Evolutionary conservation across 2,888 invertebrate genomes (phyloP), one percentile per base, ranked within the genome.

Genomic region (Drosophila imparisetae): DNA sequence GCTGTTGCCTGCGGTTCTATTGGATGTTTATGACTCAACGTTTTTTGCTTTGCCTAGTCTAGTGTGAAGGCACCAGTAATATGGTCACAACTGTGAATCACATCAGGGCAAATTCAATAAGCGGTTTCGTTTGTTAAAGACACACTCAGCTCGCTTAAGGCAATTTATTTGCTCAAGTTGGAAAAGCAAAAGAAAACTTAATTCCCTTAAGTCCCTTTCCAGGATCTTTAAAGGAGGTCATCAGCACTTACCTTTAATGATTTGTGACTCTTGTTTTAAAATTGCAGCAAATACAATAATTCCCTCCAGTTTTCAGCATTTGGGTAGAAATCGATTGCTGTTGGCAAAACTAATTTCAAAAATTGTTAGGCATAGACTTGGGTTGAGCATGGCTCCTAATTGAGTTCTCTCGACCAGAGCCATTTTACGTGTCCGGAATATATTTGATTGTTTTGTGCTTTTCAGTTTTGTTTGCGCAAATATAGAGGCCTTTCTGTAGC

Each of bases 1-100:
- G 45, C 21, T 24, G 45, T 24, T 8, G 45, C 45, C 45, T 45
- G 45, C 45, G 45, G 45, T 45, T 45, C 45, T 45, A 24, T 45
- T 24, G 45, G 15, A 24, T 24, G 13, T 45, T 24, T 45, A 24
- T 45, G 45, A 45, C 8, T 45, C 45, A 45, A 45, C 45, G 15
- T 8, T 45, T 45, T 45, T 45, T 24, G 24, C 45, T 24, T 24
- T 45, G 45, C 21, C 45, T 24, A 45, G 45, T 24, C 45, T 45
- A 15, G 45, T 45, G 7, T 45, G 21, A 21, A 45, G 45, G 21
- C 8, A 45, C 45, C 45, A 45, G 24, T 45, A 21, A 24, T 21
- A 45, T 21, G 45, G 45, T 24, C 45, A 15, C 45, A 45, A 45
- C 45, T 24, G 21, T 15, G 45, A 24, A 45, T 24, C 15, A 45